These are phyloP conservation scores for Nannoperca australis DNA, from an alignment of 2,797 vertebrate species.

Conservation along the genomic window DNA sequence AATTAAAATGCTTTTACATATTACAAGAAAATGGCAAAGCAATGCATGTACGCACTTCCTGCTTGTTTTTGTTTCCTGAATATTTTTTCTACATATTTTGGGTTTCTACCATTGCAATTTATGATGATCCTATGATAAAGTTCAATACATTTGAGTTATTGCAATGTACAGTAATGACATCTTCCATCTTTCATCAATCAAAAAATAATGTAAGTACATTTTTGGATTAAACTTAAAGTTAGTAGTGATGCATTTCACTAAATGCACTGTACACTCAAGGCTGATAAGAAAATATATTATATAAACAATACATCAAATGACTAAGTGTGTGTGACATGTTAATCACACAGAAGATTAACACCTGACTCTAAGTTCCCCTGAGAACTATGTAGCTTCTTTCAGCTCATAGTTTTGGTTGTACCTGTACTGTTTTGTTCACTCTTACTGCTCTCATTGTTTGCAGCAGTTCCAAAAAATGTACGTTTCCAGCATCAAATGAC, in stretches of 20 bases:
- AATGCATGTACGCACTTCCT: neutral
- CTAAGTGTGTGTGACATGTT: neutral
- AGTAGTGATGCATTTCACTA: neutral
- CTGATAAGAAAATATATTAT: neutral
- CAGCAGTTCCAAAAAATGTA: neutral
- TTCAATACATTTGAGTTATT: constrained; percentile 13
- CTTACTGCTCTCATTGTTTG: neutral
- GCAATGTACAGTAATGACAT: neutral
- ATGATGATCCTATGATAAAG: neutral
- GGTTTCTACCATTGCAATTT: neutral
- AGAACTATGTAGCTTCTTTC: neutral
- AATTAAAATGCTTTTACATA: constrained; percentile 57
- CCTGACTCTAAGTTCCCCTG: neutral
- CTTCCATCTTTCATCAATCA: too few relatives aligned
- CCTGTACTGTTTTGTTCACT: neutral
- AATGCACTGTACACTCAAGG: neutral
- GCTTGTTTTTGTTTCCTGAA: neutral
- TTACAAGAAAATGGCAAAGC: constrained; percentile 3
- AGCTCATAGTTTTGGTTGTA: neutral
- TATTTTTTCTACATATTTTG: constrained; percentile 2
- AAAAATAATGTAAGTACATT: neutral
- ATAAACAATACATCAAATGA: neutral
- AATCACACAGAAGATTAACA: neutral
- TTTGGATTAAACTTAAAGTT: constrained; percentile 1
- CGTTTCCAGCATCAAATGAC: neutral